These are phyloP conservation scores for Umimayanthus kanabou DNA, from an alignment of 92 coral and sea anemone species.

Conservation along the genomic window DNA sequence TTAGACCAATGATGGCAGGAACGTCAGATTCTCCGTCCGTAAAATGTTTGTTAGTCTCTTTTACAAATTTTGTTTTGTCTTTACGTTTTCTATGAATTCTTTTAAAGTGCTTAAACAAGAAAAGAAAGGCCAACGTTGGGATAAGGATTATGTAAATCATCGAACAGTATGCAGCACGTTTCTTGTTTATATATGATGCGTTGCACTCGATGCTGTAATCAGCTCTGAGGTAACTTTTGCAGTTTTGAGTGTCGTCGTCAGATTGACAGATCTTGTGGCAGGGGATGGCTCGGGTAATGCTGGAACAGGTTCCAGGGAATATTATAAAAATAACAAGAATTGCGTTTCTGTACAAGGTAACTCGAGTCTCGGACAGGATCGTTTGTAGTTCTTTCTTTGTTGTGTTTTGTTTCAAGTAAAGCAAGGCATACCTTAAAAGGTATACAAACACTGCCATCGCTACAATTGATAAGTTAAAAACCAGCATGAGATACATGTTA, in stretches of 20 bases:
- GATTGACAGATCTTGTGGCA: neutral
- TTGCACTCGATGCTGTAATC: constrained; percentile 5
- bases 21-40: neutral
- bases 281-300: constrained; percentile 1
- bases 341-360: neutral
- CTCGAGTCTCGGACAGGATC: neutral
- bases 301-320: neutral
- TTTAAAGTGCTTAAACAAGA: neutral
- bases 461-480: neutral
- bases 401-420: neutral
- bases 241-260: neutral
- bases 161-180: neutral
- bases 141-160: neutral
- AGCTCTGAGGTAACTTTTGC: neutral
- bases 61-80: too few species aligned
- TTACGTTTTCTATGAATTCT: too few species aligned
- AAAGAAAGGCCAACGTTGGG: neutral
- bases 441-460: neutral
- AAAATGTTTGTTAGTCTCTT: neutral
- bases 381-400: neutral
- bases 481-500: neutral
- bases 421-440: neutral
- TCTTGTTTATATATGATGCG: neutral
- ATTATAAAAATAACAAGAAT: neutral
- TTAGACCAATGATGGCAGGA: neutral